These are phyloP conservation scores for Phenganax subtilis DNA, from an alignment of 92 coral and sea anemone species.

Conservation along the genomic window DNA sequence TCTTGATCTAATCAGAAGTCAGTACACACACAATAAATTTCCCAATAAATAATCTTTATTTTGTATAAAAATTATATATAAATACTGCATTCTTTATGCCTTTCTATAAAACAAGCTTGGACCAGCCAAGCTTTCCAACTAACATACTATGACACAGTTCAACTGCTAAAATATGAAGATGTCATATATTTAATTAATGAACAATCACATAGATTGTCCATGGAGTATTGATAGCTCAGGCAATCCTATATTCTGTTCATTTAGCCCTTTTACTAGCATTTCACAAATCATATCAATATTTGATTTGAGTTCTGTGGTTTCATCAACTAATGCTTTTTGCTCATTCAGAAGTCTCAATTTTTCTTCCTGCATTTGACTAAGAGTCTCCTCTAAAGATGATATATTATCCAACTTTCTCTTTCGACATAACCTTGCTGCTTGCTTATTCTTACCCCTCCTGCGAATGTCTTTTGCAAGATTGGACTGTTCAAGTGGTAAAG, in stretches of 20 bases:
- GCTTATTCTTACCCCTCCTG: slow-evolving; percentile 89
- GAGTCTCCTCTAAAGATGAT: slow-evolving; percentile 57
- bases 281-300: slow-evolving; percentile 47
- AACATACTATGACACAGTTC: background rate
- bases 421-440: slow-evolving; percentile 91
- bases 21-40: background rate
- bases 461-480: slow-evolving; percentile 77
- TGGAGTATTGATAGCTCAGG: slow-evolving; percentile 23
- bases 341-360: slow-evolving; percentile 64
- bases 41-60: slow-evolving; percentile 10
- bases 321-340: slow-evolving; percentile 57
- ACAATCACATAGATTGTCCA: slow-evolving; percentile 18
- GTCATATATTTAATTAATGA: background rate
- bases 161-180: background rate
- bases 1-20: background rate
- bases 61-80: slow-evolving; percentile 9
- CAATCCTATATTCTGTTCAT: background rate
- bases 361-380: slow-evolving; percentile 45
- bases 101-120: slow-evolving; percentile 4
- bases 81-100: background rate
- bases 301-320: slow-evolving; percentile 57
- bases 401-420: slow-evolving; percentile 85
- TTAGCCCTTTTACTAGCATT: slow-evolving; percentile 29
- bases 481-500: slow-evolving; percentile 57
- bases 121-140: slow-evolving; percentile 9